A percentile compares a stretch with the other conserved stretches of the same genome.
Evolutionary conservation across 2,113 vertebrate species (phyloP).

Genomic region (Rhineura floridana): DNA sequence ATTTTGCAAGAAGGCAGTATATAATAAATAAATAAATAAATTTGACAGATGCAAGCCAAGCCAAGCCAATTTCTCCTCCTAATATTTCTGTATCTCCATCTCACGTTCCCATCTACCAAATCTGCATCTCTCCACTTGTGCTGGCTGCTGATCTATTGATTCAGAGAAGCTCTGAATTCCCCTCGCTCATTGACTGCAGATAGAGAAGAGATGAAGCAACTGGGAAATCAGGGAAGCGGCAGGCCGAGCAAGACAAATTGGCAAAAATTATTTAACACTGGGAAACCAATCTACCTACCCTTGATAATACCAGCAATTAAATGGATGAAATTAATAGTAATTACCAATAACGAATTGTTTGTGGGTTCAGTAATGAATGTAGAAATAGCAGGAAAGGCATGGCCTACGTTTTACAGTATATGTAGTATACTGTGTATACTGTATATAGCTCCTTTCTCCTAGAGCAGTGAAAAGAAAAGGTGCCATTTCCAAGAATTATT

Average conservation of each 20-base stretch:
- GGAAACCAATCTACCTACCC: conserved; percentile 45
- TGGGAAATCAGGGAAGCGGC: conserved; percentile 66
- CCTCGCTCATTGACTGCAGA: background rate
- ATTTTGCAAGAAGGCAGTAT: too few relatives aligned
- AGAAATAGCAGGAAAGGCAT: conserved; percentile 38
- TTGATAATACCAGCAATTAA: conserved; percentile 64
- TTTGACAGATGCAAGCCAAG: background rate
- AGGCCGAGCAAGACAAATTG: conserved; percentile 62
- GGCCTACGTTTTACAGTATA: background rate
- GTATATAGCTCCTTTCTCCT: background rate
- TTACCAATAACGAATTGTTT: conserved; percentile 60
- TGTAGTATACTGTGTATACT: too few relatives aligned
- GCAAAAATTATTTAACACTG: conserved; percentile 67
- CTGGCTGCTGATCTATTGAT: conserved; percentile 32
- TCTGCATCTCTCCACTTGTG: background rate
- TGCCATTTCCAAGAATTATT: conserved; percentile 19
- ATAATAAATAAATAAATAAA: too few relatives aligned
- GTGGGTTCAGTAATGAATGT: conserved; percentile 29
- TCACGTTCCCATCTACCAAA: background rate
- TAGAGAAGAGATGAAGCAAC: conserved; percentile 59
- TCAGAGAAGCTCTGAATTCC: conserved; percentile 12
- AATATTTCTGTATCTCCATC: background rate
- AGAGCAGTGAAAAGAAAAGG: background rate
- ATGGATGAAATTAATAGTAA: conserved; percentile 68
- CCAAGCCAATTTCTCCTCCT: background rate